phyloP scores from a whole-genome alignment of 2,888 invertebrate genomes.

The Octonoba sinensis region DNA sequence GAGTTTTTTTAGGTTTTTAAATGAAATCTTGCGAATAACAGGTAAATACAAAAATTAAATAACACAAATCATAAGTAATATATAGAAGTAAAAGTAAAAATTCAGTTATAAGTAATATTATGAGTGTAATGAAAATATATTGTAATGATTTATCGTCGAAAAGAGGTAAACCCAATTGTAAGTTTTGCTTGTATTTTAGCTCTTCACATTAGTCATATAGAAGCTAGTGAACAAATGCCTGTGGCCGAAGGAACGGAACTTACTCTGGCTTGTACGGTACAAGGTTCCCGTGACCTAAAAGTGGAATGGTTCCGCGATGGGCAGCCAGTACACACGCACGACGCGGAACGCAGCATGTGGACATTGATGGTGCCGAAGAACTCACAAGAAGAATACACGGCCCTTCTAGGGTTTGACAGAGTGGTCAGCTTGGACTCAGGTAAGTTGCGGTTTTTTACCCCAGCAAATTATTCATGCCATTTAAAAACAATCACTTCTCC shows the following conservation, averaged over 20 bases:
- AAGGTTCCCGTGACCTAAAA: conserved; percentile 64
- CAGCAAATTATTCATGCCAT: background rate
- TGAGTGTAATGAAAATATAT: too few relatives aligned
- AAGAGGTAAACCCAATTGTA: too few relatives aligned
- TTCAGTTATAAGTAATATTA: too few relatives aligned
- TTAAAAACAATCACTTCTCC: background rate
- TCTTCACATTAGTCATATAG: conserved; percentile 34
- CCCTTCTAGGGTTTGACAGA: conserved; percentile 54
- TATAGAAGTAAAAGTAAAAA: too few relatives aligned
- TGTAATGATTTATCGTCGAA: too few relatives aligned
- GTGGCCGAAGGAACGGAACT: conserved; percentile 59
- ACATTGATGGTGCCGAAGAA: conserved; percentile 51
- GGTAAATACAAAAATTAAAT: too few relatives aligned
- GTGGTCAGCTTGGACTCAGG: conserved; percentile 53
- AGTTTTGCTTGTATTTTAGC: conserved; percentile 24
- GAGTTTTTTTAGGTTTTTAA: too few relatives aligned
- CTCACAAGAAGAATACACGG: conserved; percentile 54
- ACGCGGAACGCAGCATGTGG: conserved; percentile 49
- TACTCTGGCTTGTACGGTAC: conserved; percentile 66
- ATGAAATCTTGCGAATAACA: too few relatives aligned
- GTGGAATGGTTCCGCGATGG: conserved; percentile 66
- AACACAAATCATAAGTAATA: too few relatives aligned
- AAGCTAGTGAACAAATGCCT: conserved; percentile 57
- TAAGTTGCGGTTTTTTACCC: background rate
- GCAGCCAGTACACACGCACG: conserved; percentile 39